phyloP scores from a whole-genome alignment of 1,140 invertebrate genomes.

The Schlechtendalia chinensis region DNA sequence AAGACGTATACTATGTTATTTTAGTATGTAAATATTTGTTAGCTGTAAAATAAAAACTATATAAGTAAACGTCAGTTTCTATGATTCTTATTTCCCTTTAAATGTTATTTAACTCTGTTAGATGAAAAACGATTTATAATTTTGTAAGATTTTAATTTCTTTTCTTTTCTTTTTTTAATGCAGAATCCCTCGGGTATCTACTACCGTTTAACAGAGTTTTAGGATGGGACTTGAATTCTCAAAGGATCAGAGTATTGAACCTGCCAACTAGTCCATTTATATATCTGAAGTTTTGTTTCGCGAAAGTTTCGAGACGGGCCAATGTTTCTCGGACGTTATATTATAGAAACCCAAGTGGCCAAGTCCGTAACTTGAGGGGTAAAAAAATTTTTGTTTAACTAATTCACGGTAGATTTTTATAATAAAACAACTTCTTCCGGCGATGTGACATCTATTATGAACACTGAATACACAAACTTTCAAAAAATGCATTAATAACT shows the following conservation, averaged over 20 bases:
- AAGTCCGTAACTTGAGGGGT: slow-evolving; percentile 12
- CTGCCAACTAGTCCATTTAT: slow-evolving; percentile 33
- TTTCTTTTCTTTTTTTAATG: background rate
- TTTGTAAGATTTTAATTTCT: slow-evolving; percentile 15
- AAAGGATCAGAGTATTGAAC: slow-evolving; percentile 36
- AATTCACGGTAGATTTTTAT: slow-evolving; percentile 28
- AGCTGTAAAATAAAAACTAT: background rate
- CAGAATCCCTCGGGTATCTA: background rate
- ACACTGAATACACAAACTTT: slow-evolving; percentile 40
- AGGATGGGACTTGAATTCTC: slow-evolving; percentile 22
- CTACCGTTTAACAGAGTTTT: slow-evolving; percentile 22
- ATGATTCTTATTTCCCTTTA: background rate
- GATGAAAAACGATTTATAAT: slow-evolving; percentile 15
- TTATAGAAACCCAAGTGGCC: slow-evolving; percentile 41
- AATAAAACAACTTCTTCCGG: slow-evolving; percentile 45
- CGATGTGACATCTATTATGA: slow-evolving; percentile 45
- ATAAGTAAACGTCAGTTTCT: background rate
- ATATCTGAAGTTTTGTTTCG: slow-evolving; percentile 33
- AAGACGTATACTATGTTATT: no score
- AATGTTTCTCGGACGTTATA: slow-evolving; percentile 36
- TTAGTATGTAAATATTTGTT: no score
- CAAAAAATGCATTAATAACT: slow-evolving; percentile 41
- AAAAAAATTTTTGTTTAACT: slow-evolving; percentile 34
- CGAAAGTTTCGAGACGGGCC: slow-evolving; percentile 35
- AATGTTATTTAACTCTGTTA: background rate